phyloP scores from a whole-genome alignment of 1,140 invertebrate genomes.

The Drosophila sechellia region DNA sequence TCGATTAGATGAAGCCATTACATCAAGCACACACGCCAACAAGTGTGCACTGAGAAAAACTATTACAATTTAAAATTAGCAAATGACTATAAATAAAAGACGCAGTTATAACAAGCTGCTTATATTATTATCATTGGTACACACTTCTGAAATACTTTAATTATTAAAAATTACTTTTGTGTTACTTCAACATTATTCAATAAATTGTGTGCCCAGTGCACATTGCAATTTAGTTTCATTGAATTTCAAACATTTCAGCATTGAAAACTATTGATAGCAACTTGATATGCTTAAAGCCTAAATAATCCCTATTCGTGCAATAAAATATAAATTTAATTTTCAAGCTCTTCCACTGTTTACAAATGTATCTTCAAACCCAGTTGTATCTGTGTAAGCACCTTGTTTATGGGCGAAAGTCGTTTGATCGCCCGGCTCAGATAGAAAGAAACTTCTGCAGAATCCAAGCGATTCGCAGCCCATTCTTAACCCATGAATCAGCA shows the following conservation, averaged over 20 bases:
- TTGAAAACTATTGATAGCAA: neutral
- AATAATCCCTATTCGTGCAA: neutral
- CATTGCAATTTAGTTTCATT: neutral
- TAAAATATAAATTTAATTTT: no score
- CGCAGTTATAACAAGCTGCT: no score
- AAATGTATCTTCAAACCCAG: slow-evolving; percentile 8
- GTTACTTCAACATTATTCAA: no score
- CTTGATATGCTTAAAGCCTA: neutral
- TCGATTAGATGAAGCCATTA: slow-evolving; percentile 59
- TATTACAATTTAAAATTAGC: neutral
- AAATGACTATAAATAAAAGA: no score
- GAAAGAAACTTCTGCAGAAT: slow-evolving; percentile 46
- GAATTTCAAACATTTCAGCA: neutral
- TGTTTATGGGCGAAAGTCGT: slow-evolving; percentile 34
- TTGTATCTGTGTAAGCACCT: slow-evolving; percentile 30
- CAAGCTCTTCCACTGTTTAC: neutral
- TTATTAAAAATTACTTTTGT: neutral
- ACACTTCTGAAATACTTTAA: no score
- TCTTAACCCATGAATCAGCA: slow-evolving; percentile 63
- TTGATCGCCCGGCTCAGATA: slow-evolving; percentile 31
- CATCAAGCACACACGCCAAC: slow-evolving; percentile 33
- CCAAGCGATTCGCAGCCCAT: slow-evolving; percentile 59
- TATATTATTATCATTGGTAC: no score
- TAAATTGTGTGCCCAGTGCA: no score
- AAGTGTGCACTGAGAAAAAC: slow-evolving; percentile 11